phyloP scores from a whole-genome alignment of 2,888 invertebrate species.

The Lordiphosa fenestrarum region DNA sequence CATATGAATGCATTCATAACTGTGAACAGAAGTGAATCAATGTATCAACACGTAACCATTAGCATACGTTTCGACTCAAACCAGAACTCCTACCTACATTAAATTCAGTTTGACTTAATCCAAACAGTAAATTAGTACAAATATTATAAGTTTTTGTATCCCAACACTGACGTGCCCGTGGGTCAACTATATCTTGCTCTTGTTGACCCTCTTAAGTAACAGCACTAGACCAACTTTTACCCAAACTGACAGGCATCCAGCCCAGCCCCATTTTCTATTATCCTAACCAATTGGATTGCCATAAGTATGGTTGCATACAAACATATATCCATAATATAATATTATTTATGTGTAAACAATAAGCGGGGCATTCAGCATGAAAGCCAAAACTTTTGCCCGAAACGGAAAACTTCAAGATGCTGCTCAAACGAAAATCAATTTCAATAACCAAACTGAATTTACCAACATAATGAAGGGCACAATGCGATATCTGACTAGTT shows the following conservation, averaged over 20 bases:
- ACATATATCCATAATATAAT: conserved; percentile 33
- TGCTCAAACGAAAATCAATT: conserved; percentile 68
- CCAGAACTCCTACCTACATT: no score
- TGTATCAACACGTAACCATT: no score
- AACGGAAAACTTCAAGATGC: conserved; percentile 41
- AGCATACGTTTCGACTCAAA: no score
- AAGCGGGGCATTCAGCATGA: conserved; percentile 31
- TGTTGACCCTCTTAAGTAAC: no score
- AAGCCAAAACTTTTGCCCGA: conserved; percentile 21
- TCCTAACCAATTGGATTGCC: conserved; percentile 33
- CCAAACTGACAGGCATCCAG: conserved; percentile 11
- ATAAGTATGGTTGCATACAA: neutral
- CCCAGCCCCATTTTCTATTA: neutral
- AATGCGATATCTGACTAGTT: conserved; percentile 46
- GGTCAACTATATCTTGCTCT: no score
- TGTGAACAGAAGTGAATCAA: no score
- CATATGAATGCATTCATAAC: no score
- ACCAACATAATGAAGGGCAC: conserved; percentile 32
- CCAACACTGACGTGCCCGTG: neutral
- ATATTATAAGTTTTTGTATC: conserved; percentile 2
- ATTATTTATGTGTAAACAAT: conserved; percentile 31
- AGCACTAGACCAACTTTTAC: conserved; percentile 8
- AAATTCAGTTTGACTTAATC: neutral
- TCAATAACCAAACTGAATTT: conserved; percentile 50
- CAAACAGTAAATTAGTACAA: conserved; percentile 1